phyloP scores from a whole-genome alignment of 2,888 invertebrate species.

The Calliopum simillimum region DNA sequence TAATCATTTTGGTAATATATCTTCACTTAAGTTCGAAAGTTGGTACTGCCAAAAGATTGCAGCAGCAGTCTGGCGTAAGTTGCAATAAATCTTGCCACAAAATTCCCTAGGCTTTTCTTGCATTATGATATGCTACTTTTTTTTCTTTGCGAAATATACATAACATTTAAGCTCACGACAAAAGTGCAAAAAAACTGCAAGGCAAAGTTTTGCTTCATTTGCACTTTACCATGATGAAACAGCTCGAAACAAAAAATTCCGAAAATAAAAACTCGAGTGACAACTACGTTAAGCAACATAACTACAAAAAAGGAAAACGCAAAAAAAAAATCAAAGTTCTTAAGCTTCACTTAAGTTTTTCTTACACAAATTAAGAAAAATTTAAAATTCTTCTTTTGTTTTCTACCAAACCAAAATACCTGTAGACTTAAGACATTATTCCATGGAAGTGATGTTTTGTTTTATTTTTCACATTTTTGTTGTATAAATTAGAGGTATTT shows the following conservation, averaged over 20 bases:
- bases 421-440: background rate
- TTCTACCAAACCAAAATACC: background rate
- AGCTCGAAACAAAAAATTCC: slow-evolving; percentile 7
- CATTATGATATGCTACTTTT: background rate
- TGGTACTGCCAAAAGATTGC: no score
- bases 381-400: background rate
- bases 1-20: no score
- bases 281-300: background rate
- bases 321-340: background rate
- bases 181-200: background rate
- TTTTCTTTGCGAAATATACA: background rate
- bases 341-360: background rate
- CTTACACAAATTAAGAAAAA: background rate
- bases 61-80: background rate
- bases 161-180: no score
- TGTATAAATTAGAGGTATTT: background rate
- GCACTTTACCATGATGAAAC: slow-evolving; percentile 1
- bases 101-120: background rate
- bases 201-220: slow-evolving; percentile 6
- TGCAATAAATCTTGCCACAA: slow-evolving; percentile 6
- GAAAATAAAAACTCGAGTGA: background rate
- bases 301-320: background rate
- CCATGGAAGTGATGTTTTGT: background rate
- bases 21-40: no score
- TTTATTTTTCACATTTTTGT: background rate